These are phyloP conservation scores for Eupristina koningsbergeri DNA, from an alignment of 1,140 invertebrate genomes.

Conservation along the genomic window DNA sequence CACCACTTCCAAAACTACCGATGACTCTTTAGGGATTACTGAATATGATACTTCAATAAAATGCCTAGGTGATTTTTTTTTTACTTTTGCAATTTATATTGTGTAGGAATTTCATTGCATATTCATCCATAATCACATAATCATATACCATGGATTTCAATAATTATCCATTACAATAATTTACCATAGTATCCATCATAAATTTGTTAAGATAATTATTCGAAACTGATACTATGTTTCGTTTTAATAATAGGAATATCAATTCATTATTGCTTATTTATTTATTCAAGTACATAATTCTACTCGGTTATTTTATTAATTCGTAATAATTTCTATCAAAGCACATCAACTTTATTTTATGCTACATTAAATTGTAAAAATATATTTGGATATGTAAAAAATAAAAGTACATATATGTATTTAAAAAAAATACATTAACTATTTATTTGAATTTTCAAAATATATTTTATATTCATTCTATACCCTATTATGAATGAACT, in stretches of 20 bases:
- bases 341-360: not conserved
- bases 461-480: too few species aligned
- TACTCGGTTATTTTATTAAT: not conserved
- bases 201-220: not conserved
- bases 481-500: not conserved
- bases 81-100: not conserved
- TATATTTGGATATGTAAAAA: not conserved
- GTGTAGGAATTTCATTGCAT: not conserved
- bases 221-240: not conserved
- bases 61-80: not conserved
- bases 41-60: not conserved
- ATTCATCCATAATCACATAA: too few species aligned
- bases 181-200: not conserved
- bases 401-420: too few species aligned
- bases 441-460: too few species aligned
- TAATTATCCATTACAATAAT: not conserved
- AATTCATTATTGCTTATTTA: not conserved
- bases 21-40: not conserved
- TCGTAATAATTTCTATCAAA: not conserved
- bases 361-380: not conserved
- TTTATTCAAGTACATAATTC: not conserved
- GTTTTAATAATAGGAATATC: not conserved
- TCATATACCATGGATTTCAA: not conserved
- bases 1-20: conserved; percentile 1
- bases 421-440: too few species aligned